Base-by-base conservation (phyloP, 1,140 invertebrate species). In the Stegodyphus mimosarum region DNA sequence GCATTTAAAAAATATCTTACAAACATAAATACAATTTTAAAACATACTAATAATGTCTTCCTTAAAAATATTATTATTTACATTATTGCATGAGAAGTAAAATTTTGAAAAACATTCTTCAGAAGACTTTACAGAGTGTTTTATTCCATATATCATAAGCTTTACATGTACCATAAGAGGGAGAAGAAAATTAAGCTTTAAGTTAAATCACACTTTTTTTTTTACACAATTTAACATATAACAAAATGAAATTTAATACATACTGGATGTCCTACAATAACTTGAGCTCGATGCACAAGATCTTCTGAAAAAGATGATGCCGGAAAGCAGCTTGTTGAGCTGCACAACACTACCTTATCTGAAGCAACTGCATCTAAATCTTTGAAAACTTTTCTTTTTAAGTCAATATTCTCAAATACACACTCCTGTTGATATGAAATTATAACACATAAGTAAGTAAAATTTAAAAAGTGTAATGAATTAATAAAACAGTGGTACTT, bases 311-410 rank as follows among this genome's bases (percentile, higher is more conserved):
- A 96, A 18, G 94, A 89, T 0, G 97, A 98, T 4, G 97, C 95
- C 67, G 95, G 90, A 86, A 97, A 96, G 55, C 96, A 97, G 53
- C 96, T 97, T 1, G 96, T 97, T 0, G 97, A 99, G 88, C 96
- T 97, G 0, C 96, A 96, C 5, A 98, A 89, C 76, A 92, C 89
- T 18, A 87, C 75, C 33, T 89, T 92, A n/a, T 94, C 89, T 9
- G 87, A 88, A 0, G 95, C 93, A 1, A 96, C 89, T 84, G 92
- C 92, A 90, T 99, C 97, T 33, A 98, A 89, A 70, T 95, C 91
- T 78, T 91, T 91, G 89, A 94, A 98, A 6, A 98, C 92, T 90
- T 95, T 94, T 67, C 93, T 93, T 89, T 99, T 99, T 72, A 98
- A 89, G 2, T 96, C 94, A 17, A 98, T 89, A 87, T 94, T 94